phyloP scores from a whole-genome alignment of 2,888 invertebrate genomes.

The Mycogona germanica region DNA sequence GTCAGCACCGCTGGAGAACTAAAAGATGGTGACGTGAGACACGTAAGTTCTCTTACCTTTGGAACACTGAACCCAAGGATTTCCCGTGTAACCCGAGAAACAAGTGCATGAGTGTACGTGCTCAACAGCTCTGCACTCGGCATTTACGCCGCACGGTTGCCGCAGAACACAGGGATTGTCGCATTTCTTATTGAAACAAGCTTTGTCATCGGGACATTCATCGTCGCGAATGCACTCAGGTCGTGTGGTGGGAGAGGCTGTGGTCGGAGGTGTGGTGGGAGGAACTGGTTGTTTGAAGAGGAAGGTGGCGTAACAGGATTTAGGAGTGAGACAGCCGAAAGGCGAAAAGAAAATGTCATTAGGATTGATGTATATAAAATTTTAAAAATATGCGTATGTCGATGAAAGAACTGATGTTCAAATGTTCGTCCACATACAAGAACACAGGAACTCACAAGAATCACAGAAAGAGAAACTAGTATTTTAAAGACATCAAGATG shows the following conservation, averaged over 20 bases:
- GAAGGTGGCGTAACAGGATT: background rate
- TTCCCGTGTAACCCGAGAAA: slow-evolving; percentile 67
- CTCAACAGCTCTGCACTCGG: slow-evolving; percentile 64
- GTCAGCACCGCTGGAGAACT: no score
- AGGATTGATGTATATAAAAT: no score
- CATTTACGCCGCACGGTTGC: slow-evolving; percentile 73
- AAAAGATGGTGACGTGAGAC: background rate
- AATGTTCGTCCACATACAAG: no score
- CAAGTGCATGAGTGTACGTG: slow-evolving; percentile 82
- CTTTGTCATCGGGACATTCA: slow-evolving; percentile 66
- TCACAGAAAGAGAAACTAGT: no score
- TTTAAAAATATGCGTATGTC: no score
- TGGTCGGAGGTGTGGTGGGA: background rate
- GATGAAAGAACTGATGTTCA: no score
- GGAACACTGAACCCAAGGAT: slow-evolving; percentile 68
- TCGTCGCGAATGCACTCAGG: slow-evolving; percentile 60
- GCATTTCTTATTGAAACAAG: slow-evolving; percentile 65
- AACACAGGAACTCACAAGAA: no score
- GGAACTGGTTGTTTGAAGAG: no score
- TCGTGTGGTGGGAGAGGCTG: slow-evolving; percentile 31
- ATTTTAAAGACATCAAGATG: no score
- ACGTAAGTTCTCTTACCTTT: slow-evolving; percentile 45
- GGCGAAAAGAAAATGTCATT: no score
- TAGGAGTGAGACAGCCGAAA: background rate
- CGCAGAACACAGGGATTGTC: slow-evolving; percentile 65